phyloP scores from a whole-genome alignment of 2,113 vertebrate species.

The Rhinolophus ferrumequinum region DNA sequence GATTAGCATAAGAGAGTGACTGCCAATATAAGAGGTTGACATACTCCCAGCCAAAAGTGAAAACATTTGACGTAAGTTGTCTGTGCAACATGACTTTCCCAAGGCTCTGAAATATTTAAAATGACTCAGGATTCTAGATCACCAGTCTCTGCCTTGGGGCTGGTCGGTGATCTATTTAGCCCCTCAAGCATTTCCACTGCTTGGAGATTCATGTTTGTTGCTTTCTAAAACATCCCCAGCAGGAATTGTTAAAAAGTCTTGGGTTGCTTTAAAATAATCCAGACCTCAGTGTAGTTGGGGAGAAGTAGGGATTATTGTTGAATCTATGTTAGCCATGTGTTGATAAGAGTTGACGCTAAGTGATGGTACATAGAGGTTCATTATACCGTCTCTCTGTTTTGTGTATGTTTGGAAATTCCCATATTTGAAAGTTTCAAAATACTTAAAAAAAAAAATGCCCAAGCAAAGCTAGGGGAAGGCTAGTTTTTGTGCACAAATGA shows the following conservation, averaged over 20 bases:
- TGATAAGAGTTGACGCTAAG: background rate
- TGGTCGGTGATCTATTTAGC: background rate
- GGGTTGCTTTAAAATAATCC: background rate
- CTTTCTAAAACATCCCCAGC: background rate
- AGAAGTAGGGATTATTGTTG: background rate
- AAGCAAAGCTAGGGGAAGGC: constrained; percentile 1
- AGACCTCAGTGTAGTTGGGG: too few species aligned
- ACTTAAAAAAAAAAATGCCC: background rate
- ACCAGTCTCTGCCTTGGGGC: background rate
- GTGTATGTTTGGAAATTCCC: background rate
- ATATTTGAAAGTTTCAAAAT: constrained; percentile 11
- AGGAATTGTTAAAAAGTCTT: background rate
- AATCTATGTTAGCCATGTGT: background rate
- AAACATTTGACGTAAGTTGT: background rate
- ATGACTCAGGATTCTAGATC: background rate
- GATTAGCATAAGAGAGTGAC: background rate
- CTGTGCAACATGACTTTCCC: background rate
- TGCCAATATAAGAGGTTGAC: background rate
- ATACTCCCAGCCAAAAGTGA: background rate
- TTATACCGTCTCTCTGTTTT: background rate
- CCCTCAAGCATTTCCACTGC: background rate
- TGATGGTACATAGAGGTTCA: too few species aligned
- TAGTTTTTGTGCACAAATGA: background rate
- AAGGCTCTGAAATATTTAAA: background rate
- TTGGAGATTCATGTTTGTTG: background rate